A percentile compares a stretch with the other conserved stretches of the same genome.
Evolutionary conservation across 2,113 vertebrate genomes (phyloP).

Genomic region (Chionodraco myersi): DNA sequence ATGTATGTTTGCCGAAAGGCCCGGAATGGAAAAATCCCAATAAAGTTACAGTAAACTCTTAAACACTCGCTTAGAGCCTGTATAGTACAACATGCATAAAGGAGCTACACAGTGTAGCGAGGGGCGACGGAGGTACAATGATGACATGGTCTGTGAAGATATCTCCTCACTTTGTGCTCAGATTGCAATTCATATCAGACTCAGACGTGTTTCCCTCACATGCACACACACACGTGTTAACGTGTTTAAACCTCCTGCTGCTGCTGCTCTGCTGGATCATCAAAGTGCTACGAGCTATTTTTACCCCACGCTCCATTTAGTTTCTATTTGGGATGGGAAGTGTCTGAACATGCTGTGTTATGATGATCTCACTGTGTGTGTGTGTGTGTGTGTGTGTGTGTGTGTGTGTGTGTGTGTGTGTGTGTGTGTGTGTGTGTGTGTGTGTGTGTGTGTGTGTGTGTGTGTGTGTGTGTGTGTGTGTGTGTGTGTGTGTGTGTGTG

Average conservation of each 20-base stretch:
- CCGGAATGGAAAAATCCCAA: too few relatives aligned
- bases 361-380: too few relatives aligned
- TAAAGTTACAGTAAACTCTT: too few relatives aligned
- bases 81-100: neutral
- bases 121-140: too few relatives aligned
- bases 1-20: too few relatives aligned
- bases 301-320: neutral
- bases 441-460: too few relatives aligned
- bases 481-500: too few relatives aligned
- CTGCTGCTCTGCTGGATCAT: neutral
- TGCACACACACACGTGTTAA: neutral
- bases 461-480: too few relatives aligned
- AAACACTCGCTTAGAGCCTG: too few relatives aligned
- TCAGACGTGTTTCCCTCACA: neutral
- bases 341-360: neutral
- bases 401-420: too few relatives aligned
- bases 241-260: neutral
- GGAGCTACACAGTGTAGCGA: neutral
- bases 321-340: neutral
- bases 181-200: neutral
- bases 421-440: conserved; percentile 10
- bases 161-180: neutral
- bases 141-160: too few relatives aligned
- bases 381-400: too few relatives aligned
- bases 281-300: conserved; percentile 18